phyloP scores from a whole-genome alignment of 2,888 invertebrate genomes.

The Mechanitis mazaeus region DNA sequence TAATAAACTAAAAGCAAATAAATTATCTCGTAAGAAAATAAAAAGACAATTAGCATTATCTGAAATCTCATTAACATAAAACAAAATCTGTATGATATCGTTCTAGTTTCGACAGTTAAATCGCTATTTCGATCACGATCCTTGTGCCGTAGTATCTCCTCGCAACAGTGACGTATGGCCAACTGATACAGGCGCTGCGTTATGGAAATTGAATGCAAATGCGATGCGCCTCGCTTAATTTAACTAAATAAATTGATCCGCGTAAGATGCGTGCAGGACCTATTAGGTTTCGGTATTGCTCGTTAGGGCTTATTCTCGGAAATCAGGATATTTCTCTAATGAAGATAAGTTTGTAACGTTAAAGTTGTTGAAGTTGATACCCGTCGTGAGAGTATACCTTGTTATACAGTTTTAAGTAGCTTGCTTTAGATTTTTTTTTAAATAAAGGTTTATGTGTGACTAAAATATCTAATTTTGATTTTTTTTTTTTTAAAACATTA shows the following conservation, averaged over 20 bases:
- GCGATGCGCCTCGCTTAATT: conserved; percentile 66
- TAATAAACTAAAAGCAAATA: background rate
- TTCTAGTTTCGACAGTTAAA: conserved; percentile 41
- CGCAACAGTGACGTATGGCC: conserved; percentile 68
- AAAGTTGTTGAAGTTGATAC: conserved; percentile 3
- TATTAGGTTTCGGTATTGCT: conserved; percentile 57
- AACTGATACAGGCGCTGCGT: conserved; percentile 60
- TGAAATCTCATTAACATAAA: conserved; percentile 23
- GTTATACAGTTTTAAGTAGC: background rate
- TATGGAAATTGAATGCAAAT: conserved; percentile 77
- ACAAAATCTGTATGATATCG: conserved; percentile 29
- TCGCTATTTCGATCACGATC: conserved; percentile 52
- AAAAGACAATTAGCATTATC: conserved; percentile 12
- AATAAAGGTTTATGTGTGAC: too few species aligned
- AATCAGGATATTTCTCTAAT: conserved; percentile 32
- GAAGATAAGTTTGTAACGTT: conserved; percentile 18
- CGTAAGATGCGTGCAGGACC: conserved; percentile 48
- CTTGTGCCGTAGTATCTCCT: conserved; percentile 46
- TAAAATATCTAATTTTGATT: too few species aligned
- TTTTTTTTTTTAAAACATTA: too few species aligned
- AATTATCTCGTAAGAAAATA: background rate
- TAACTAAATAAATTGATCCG: conserved; percentile 71
- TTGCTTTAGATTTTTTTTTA: background rate
- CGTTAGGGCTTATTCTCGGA: conserved; percentile 40
- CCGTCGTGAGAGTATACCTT: background rate